A percentile compares a stretch with the other conserved stretches of the same genome.
These are phyloP conservation scores for Engystomops pustulosus DNA, from an alignment of 2,113 vertebrate genomes.

Conservation along the genomic window DNA sequence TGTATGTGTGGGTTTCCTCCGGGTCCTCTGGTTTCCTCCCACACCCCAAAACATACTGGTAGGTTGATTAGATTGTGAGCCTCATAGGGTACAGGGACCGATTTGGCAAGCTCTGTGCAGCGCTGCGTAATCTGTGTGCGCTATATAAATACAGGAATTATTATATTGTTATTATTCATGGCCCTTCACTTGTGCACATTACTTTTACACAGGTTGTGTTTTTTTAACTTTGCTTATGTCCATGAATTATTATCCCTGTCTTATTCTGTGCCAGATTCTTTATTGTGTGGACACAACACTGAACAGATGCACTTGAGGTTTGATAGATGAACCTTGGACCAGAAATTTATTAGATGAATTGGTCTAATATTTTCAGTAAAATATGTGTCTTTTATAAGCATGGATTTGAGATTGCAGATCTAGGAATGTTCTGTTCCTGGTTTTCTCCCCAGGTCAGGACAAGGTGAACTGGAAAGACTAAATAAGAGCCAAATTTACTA, in stretches of 20 bases:
- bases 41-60: no score
- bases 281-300: neutral
- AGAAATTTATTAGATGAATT: neutral
- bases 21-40: no score
- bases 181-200: neutral
- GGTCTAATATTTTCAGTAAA: neutral
- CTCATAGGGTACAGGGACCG: no score
- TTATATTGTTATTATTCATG: neutral
- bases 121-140: no score
- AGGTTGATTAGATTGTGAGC: no score
- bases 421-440: neutral
- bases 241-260: neutral
- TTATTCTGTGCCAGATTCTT: neutral
- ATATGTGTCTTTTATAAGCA: neutral
- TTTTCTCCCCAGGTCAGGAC: neutral
- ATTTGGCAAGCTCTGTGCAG: no score
- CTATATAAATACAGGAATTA: no score
- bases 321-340: neutral
- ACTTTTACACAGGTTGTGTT: neutral
- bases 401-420: neutral
- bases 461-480: neutral
- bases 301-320: slow-evolving; percentile 14
- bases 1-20: no score
- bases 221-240: neutral
- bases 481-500: no score